Conservation (phyloP, 2,888 invertebrate species). For the Heteromurus nitidus region DNA sequence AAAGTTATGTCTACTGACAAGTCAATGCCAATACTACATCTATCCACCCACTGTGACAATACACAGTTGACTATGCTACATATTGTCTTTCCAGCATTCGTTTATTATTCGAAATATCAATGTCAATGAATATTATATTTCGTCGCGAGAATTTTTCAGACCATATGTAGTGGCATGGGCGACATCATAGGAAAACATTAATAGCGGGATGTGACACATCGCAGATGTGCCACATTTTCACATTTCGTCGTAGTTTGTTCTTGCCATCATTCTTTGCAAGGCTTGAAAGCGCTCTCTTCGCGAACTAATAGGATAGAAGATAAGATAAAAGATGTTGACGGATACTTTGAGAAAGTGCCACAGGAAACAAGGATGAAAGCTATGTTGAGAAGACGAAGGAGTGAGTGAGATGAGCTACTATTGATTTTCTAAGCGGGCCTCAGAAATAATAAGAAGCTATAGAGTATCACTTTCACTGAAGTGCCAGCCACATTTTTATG, state of each 20-base stretch:
- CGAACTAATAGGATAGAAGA: slow-evolving; percentile 48
- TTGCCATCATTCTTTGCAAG: neutral
- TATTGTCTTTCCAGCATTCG: neutral
- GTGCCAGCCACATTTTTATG: slow-evolving; percentile 41
- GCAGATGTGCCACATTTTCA: slow-evolving; percentile 39
- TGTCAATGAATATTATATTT: slow-evolving; percentile 24
- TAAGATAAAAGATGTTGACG: slow-evolving; percentile 50
- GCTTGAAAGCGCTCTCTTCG: neutral
- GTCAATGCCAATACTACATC: no score
- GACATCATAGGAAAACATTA: slow-evolving; percentile 7
- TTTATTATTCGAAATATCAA: slow-evolving; percentile 31
- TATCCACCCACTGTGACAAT: no score
- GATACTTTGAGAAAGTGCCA: slow-evolving; percentile 46
- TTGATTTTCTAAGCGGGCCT: slow-evolving; percentile 50
- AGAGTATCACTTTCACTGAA: slow-evolving; percentile 35
- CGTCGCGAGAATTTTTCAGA: slow-evolving; percentile 2
- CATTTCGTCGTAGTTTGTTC: neutral
- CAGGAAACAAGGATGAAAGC: slow-evolving; percentile 47
- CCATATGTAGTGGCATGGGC: neutral
- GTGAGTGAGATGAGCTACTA: slow-evolving; percentile 50
- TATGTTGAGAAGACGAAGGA: slow-evolving; percentile 22
- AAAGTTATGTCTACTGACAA: neutral
- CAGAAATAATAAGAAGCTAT: slow-evolving; percentile 36
- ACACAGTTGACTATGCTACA: neutral
- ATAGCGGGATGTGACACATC: slow-evolving; percentile 5